Evolutionary conservation across 2,113 vertebrate genomes (phyloP), one percentile per base, ranked within the genome.

Genomic region (Eublepharis macularius): DNA sequence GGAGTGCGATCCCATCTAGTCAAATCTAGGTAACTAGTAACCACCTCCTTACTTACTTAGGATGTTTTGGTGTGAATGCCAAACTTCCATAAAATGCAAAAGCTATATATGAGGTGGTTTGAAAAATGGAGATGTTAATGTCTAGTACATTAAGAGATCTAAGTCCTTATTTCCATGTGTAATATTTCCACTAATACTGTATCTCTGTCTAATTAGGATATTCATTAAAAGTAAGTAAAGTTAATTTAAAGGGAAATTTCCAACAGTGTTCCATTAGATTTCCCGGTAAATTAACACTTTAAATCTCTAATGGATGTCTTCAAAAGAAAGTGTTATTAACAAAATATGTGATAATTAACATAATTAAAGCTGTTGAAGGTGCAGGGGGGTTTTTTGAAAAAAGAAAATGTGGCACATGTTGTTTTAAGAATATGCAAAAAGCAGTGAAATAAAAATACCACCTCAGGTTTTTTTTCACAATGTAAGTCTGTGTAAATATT

Each of bases 181-280:
- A 92, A 92, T 93, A 94, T 94, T 95, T 95, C 86, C 85, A 91
- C 88, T 89, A 94, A 89, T 92, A 90, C 91, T 87, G 84, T 91
- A 92, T 86, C 91, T 87, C 87, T 87, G 85, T 83, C 92, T 94
- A 95, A 95, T 94, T 94, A 93, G 90, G 87, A 86, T 84, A 94
- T 93, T 81, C 79, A 92, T 92, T 90, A 93, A 94, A 96, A 94
- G 91, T 95, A 94, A 94, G 87, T 90, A 95, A 96, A 94, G 91
- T 94, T 94, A 94, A 95, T 96, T 93, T 96, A 93, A 95, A 94
- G 92, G 89, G 87, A 95, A 94, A 94, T 95, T 92, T 94, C 90
- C 87, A 92, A 87, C 90, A 94, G 87, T 13, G 0, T 88, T 92
- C 86, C 93, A 92, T 95, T 95, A 92, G 90, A 90, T 93, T 94